Evolutionary conservation across 2,113 vertebrate genomes (phyloP).

Genomic region (Tenrec ecaudatus): DNA sequence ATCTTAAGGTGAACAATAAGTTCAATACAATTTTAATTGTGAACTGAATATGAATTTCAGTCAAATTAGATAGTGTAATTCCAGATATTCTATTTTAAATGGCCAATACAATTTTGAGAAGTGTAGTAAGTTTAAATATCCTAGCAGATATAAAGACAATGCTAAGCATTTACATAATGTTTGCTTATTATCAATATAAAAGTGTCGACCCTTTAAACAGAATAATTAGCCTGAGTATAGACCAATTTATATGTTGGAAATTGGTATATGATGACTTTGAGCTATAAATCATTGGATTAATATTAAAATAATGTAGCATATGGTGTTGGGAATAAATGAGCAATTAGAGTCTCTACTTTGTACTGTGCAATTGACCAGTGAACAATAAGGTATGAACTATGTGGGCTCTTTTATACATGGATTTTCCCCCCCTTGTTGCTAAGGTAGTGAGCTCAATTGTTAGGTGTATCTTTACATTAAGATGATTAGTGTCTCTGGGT

Average conservation of each 20-base stretch:
- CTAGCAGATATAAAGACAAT: neutral
- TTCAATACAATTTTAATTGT: neutral
- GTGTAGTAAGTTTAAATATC: neutral
- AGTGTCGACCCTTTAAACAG: neutral
- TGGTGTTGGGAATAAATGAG: neutral
- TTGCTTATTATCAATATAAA: neutral
- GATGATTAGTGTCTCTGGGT: no score
- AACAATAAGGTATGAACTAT: no score
- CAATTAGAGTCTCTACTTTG: neutral
- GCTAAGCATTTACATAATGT: neutral
- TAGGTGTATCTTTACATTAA: no score
- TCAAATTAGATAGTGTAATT: neutral
- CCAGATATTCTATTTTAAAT: neutral
- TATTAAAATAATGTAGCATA: neutral
- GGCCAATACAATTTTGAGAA: neutral
- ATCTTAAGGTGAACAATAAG: neutral
- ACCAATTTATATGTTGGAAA: neutral
- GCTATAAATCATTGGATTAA: neutral
- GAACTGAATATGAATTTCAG: neutral
- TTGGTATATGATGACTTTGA: neutral
- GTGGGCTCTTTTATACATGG: no score
- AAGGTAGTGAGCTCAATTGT: no score
- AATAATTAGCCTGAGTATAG: neutral
- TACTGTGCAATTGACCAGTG: neutral
- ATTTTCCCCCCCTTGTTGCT: no score